Evolutionary conservation across 53 echinoderm and acorn worm genomes (phyloP).

Genomic region (Hippasteria phrygiana): DNA sequence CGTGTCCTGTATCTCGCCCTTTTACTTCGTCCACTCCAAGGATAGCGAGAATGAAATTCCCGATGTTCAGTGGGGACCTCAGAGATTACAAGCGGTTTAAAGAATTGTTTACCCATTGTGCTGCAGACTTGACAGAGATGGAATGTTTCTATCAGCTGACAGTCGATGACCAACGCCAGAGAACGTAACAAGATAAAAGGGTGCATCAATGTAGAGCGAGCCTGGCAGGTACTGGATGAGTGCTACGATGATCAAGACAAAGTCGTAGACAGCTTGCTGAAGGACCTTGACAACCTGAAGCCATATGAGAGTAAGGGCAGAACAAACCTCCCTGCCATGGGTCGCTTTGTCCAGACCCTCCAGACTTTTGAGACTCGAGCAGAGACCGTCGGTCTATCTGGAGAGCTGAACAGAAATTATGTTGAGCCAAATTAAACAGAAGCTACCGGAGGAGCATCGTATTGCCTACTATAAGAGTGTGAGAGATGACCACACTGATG

Average conservation of each 20-base stretch:
- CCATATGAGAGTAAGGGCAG: constrained; percentile 76
- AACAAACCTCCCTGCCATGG: constrained; percentile 75
- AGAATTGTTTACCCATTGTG: constrained; percentile 67
- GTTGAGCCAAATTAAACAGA: constrained; percentile 81
- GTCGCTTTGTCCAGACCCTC: constrained; percentile 75
- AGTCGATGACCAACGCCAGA: constrained; percentile 71
- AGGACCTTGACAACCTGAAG: constrained; percentile 74
- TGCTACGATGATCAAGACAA: constrained; percentile 75
- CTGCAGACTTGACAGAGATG: constrained; percentile 71
- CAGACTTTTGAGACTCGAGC: constrained; percentile 79
- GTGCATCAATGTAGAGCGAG: constrained; percentile 62
- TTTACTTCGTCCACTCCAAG: constrained; percentile 42
- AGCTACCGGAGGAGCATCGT: constrained; percentile 87
- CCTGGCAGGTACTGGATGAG: constrained; percentile 80
- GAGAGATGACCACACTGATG: constrained; percentile 68
- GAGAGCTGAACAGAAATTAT: constrained; percentile 87
- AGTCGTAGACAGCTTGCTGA: constrained; percentile 78
- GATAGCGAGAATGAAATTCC: constrained; percentile 81
- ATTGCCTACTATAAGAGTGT: constrained; percentile 83
- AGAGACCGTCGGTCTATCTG: constrained; percentile 77
- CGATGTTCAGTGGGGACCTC: constrained; percentile 76
- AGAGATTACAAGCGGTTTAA: constrained; percentile 73
- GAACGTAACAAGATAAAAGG: constrained; percentile 73
- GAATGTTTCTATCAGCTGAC: constrained; percentile 85
- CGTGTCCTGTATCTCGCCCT: constrained; percentile 1